A percentile compares a stretch with the other conserved stretches of the same genome.
Evolutionary conservation across 2,797 vertebrate species (phyloP).

Genomic region (Uromys caudimaculatus): DNA sequence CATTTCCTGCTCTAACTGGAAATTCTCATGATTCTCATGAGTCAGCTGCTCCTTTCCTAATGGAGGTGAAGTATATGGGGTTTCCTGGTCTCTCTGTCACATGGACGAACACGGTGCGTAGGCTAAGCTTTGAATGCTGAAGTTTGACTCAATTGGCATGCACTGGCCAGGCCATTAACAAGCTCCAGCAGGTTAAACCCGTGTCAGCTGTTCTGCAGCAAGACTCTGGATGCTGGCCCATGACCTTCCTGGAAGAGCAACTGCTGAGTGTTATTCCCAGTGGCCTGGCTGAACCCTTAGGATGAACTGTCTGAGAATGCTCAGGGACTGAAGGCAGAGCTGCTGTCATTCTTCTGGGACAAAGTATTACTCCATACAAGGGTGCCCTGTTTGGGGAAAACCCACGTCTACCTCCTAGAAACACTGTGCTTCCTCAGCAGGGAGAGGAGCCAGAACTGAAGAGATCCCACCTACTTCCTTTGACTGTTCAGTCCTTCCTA

Average conservation of each 20-base stretch:
- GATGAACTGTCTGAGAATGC: conserved; percentile 42
- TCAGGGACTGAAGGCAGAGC: neutral
- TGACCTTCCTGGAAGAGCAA: neutral
- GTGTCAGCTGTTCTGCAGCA: neutral
- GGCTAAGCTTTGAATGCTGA: neutral
- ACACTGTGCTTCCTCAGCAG: neutral
- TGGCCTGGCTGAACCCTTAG: neutral
- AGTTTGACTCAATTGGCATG: neutral
- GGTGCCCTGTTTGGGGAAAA: neutral
- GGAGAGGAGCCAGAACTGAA: neutral
- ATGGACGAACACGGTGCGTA: neutral
- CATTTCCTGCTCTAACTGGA: conserved; percentile 9
- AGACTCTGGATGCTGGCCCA: conserved; percentile 5
- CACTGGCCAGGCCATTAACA: neutral
- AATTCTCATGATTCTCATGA: conserved; percentile 8
- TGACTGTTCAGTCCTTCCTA: neutral
- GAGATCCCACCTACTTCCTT: neutral
- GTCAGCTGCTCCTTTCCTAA: conserved; percentile 1
- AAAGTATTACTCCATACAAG: neutral
- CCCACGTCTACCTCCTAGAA: neutral
- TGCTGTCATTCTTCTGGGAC: neutral
- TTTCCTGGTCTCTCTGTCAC: conserved; percentile 19
- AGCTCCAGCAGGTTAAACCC: neutral
- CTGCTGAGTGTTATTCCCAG: conserved; percentile 2
- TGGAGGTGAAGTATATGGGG: neutral